A percentile compares a stretch with the other conserved stretches of the same genome.
Conservation (phyloP, 2,113 vertebrate species). For the Actenoides hombroni region DNA sequence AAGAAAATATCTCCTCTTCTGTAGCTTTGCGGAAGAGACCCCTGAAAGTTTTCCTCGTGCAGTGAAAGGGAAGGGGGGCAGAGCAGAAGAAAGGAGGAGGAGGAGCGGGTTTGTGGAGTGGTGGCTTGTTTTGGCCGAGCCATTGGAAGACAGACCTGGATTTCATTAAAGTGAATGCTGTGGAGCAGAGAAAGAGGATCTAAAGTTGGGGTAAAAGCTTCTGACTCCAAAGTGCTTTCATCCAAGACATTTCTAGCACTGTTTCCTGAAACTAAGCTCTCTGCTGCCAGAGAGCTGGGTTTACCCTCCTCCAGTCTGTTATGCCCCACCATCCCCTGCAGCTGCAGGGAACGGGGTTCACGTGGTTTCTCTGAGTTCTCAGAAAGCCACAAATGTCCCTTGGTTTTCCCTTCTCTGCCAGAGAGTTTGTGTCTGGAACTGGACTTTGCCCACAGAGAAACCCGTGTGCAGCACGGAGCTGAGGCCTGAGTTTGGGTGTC, state of each 20-base stretch:
- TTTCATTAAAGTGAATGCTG: neutral
- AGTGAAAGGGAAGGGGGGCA: neutral
- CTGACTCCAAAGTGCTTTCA: neutral
- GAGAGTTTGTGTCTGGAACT: conserved; percentile 89
- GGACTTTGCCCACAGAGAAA: conserved; percentile 78
- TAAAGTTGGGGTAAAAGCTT: neutral
- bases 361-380: neutral
- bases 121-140: neutral
- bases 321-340: neutral
- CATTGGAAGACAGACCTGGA: neutral
- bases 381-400: neutral
- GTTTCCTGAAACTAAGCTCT: neutral
- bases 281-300: neutral
- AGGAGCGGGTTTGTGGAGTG: fast-evolving
- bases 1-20: neutral
- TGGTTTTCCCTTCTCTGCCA: conserved; percentile 25
- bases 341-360: neutral
- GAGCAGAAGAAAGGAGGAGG: neutral
- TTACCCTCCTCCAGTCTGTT: neutral
- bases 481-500: conserved; percentile 73
- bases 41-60: neutral
- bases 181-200: neutral
- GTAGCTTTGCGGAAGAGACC: fast-evolving
- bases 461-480: conserved; percentile 77
- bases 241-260: neutral